Evolutionary conservation across 2,888 invertebrate genomes (phyloP).

Genomic region (Nyleta sp.): DNA sequence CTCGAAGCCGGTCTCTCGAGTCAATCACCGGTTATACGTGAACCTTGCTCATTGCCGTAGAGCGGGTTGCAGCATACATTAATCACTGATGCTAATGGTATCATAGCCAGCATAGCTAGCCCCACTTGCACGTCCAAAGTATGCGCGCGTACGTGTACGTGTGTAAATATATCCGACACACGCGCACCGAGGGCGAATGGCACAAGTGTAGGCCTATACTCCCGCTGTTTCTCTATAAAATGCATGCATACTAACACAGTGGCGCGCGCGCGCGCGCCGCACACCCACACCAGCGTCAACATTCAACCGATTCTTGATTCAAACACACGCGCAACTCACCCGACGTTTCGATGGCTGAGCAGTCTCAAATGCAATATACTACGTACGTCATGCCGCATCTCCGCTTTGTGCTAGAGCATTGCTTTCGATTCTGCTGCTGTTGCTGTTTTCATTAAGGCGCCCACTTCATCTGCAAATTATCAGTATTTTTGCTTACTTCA

Average conservation of each 20-base stretch:
- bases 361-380: constrained; percentile 63
- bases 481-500: constrained; percentile 54
- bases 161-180: constrained; percentile 45
- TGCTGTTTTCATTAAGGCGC: constrained; percentile 55
- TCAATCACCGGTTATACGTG: constrained; percentile 77
- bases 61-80: constrained; percentile 80
- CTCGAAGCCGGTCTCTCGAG: constrained; percentile 70
- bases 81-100: constrained; percentile 81
- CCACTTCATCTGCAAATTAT: constrained; percentile 39
- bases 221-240: constrained; percentile 59
- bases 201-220: constrained; percentile 50
- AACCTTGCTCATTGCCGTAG: constrained; percentile 73
- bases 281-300: constrained; percentile 39
- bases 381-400: constrained; percentile 61
- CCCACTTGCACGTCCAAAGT: constrained; percentile 63
- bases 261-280: constrained; percentile 34
- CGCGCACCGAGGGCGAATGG: constrained; percentile 36
- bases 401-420: constrained; percentile 47
- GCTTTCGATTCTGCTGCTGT: constrained; percentile 42
- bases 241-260: constrained; percentile 53
- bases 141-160: constrained; percentile 37
- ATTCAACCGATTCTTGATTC: constrained; percentile 69
- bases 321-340: constrained; percentile 60
- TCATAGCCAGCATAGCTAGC: constrained; percentile 77
- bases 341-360: constrained; percentile 69